phyloP scores from a whole-genome alignment of 1,140 invertebrate species.

The Heliconius melpomene region DNA sequence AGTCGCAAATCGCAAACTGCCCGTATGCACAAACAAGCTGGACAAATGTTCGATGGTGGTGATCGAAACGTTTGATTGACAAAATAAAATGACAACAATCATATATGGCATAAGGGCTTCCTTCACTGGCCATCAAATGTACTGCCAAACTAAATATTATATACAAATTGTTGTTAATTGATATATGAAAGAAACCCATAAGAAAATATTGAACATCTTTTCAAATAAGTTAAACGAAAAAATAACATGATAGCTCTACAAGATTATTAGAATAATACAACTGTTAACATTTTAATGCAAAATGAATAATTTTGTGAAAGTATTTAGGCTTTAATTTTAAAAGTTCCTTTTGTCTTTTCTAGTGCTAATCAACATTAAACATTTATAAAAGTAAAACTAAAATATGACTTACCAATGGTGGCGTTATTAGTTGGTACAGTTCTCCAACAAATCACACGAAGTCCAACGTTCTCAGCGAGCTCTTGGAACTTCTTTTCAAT shows the following conservation, averaged over 20 bases:
- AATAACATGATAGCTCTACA: conserved; percentile 23
- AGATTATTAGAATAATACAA: conserved; percentile 5
- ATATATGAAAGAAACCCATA: conserved; percentile 25
- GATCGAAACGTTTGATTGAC: conserved; percentile 33
- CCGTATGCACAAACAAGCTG: conserved; percentile 49
- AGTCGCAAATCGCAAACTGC: conserved; percentile 68
- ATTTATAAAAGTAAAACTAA: neutral
- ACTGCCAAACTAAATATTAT: neutral
- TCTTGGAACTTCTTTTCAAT: conserved; percentile 91
- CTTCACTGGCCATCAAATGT: conserved; percentile 13
- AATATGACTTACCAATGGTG: conserved; percentile 85
- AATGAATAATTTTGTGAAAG: conserved; percentile 17
- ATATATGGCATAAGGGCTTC: conserved; percentile 14
- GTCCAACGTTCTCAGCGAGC: conserved; percentile 89
- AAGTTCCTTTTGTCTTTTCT: neutral
- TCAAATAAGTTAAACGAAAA: conserved; percentile 16
- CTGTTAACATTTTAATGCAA: conserved; percentile 19
- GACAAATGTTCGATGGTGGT: conserved; percentile 45
- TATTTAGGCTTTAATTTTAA: neutral
- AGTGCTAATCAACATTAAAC: conserved; percentile 7
- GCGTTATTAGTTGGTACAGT: conserved; percentile 93
- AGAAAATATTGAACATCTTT: conserved; percentile 10
- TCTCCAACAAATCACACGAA: conserved; percentile 94
- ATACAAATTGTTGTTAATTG: neutral
- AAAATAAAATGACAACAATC: conserved; percentile 30